Conservation (phyloP, 2,797 vertebrate species). For the Loris lydekkerianus region DNA sequence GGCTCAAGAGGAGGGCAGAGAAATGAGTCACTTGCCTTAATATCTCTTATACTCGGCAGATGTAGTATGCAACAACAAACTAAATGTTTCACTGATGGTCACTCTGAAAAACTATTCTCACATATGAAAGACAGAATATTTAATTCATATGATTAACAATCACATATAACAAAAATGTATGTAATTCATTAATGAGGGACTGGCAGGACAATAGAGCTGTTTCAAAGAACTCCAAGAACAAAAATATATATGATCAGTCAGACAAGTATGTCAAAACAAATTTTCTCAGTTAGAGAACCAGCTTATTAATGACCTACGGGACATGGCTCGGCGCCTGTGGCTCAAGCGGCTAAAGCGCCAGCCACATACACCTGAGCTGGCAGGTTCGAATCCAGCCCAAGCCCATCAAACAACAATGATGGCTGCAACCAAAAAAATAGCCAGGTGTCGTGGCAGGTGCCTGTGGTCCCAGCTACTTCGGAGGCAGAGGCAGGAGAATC, state of each 20-base stretch:
- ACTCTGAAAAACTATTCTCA: not conserved
- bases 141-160: not conserved
- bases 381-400: no score
- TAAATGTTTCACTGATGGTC: not conserved
- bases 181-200: not conserved
- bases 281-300: slow-evolving; percentile 11
- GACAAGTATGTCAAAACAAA: not conserved
- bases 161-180: not conserved
- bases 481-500: no score
- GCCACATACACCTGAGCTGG: no score
- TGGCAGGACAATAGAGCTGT: not conserved
- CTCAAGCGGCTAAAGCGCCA: no score
- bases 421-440: no score
- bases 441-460: no score
- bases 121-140: slow-evolving; percentile 11
- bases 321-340: no score
- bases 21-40: not conserved
- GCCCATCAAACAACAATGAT: no score
- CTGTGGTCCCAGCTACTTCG: no score
- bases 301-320: not conserved
- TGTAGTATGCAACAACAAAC: not conserved
- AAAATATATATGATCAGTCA: not conserved
- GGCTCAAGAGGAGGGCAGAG: not conserved
- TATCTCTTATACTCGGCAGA: not conserved
- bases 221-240: slow-evolving; percentile 18